Conservation (phyloP, 2,888 invertebrate genomes). For the Callyntrura sp. region DNA sequence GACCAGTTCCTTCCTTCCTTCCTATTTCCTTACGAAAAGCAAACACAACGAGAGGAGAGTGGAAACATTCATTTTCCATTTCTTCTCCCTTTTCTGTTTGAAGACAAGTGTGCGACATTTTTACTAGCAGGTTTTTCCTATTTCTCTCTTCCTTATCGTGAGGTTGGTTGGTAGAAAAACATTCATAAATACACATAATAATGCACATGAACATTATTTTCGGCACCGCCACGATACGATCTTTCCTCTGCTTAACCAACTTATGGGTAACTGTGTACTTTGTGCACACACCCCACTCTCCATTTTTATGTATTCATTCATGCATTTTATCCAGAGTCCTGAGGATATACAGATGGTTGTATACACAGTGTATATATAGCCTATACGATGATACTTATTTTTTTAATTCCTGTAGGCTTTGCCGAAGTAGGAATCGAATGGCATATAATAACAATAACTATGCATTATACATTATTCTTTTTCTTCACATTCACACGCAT, state of each 20-base stretch:
- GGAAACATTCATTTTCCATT: conserved; percentile 15
- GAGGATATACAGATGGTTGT: not conserved
- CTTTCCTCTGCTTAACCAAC: not conserved
- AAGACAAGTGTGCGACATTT: conserved; percentile 9
- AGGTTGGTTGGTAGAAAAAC: conserved; percentile 4
- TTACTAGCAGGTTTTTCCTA: not conserved
- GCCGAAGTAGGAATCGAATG: not conserved
- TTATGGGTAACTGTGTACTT: too few relatives aligned
- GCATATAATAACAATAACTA: conserved; percentile 7
- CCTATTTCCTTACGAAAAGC: conserved; percentile 23
- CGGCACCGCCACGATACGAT: not conserved
- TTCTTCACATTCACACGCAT: conserved; percentile 22
- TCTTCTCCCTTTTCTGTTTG: not conserved
- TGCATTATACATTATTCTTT: conserved; percentile 33
- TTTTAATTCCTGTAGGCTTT: too few relatives aligned
- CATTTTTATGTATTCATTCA: conserved; percentile 6
- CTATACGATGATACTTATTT: too few relatives aligned
- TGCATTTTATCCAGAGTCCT: not conserved
- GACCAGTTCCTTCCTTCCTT: conserved; percentile 13
- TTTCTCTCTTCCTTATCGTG: conserved; percentile 7
- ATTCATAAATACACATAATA: conserved; percentile 53
- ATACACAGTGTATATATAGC: not conserved
- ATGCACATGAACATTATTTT: conserved; percentile 27
- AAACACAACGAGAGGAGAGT: not conserved
- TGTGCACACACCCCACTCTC: not conserved